Percentiles rank a stretch among this genome's conserved stretches.
phyloP scores from a whole-genome alignment of 2,888 invertebrate species.

The Agrilus cyanescens region DNA sequence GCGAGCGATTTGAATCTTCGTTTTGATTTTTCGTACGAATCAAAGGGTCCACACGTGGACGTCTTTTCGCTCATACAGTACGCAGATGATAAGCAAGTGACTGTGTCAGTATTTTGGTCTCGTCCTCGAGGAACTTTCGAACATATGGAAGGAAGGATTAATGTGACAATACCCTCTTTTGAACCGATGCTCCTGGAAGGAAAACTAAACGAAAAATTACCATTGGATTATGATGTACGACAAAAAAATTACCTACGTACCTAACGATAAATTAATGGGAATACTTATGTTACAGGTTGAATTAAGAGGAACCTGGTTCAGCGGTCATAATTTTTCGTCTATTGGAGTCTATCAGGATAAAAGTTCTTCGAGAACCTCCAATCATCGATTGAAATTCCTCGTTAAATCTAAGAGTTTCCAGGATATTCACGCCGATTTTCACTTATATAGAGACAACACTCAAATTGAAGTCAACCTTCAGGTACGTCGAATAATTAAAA shows the following conservation, averaged over 20 bases:
- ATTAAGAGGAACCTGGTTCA: slow-evolving; percentile 68
- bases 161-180: slow-evolving; percentile 62
- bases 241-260: background rate
- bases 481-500: slow-evolving; percentile 33
- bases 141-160: slow-evolving; percentile 56
- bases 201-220: slow-evolving; percentile 54
- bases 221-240: slow-evolving; percentile 57
- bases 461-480: slow-evolving; percentile 56
- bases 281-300: slow-evolving; percentile 48
- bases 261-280: background rate
- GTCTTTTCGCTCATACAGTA: slow-evolving; percentile 41
- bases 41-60: slow-evolving; percentile 43
- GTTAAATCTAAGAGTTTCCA: slow-evolving; percentile 63
- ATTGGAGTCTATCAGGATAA: slow-evolving; percentile 66
- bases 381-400: slow-evolving; percentile 56
- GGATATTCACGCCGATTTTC: slow-evolving; percentile 52
- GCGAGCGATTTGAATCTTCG: slow-evolving; percentile 56
- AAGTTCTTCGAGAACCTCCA: slow-evolving; percentile 50
- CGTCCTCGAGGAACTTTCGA: slow-evolving; percentile 56
- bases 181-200: slow-evolving; percentile 55
- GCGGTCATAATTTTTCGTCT: slow-evolving; percentile 57
- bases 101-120: slow-evolving; percentile 43
- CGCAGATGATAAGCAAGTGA: slow-evolving; percentile 48
- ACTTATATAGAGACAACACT: slow-evolving; percentile 55
- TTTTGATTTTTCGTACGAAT: slow-evolving; percentile 40